These are phyloP conservation scores for Xerus inauris DNA, from an alignment of 2,113 vertebrate species.

Conservation along the genomic window DNA sequence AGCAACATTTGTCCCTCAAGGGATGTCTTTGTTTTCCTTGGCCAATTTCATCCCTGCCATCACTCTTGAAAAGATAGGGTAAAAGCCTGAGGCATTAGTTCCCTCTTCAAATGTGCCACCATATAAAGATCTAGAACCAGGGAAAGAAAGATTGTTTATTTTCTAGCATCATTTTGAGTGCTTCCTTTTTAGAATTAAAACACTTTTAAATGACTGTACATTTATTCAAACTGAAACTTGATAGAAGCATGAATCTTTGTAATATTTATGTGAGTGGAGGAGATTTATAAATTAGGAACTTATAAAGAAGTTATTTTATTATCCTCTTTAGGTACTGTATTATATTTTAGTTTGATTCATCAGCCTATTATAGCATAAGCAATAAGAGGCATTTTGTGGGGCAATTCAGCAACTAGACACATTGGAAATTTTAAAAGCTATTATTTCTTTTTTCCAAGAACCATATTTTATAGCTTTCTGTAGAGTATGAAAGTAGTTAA, in stretches of 20 bases:
- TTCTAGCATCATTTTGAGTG: neutral
- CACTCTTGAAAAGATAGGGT: neutral
- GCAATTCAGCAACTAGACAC: neutral
- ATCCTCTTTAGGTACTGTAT: neutral
- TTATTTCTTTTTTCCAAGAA: constrained; percentile 25
- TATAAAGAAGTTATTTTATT: neutral
- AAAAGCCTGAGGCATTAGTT: neutral
- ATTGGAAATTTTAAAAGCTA: neutral
- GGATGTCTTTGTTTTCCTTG: neutral
- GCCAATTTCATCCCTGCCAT: neutral
- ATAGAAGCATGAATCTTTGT: neutral
- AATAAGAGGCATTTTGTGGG: neutral
- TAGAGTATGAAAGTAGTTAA: neutral
- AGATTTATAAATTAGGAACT: neutral
- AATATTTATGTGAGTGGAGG: neutral
- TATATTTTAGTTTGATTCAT: neutral
- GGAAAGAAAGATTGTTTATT: neutral
- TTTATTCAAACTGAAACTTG: constrained; percentile 9
- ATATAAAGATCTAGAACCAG: neutral
- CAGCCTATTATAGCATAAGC: neutral
- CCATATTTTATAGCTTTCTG: neutral
- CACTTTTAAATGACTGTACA: neutral
- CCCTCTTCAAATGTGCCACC: neutral
- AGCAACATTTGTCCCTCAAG: neutral
- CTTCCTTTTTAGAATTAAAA: neutral